Base-by-base conservation (phyloP, 2,113 vertebrate species). In the Emydocephalus ijimae region DNA sequence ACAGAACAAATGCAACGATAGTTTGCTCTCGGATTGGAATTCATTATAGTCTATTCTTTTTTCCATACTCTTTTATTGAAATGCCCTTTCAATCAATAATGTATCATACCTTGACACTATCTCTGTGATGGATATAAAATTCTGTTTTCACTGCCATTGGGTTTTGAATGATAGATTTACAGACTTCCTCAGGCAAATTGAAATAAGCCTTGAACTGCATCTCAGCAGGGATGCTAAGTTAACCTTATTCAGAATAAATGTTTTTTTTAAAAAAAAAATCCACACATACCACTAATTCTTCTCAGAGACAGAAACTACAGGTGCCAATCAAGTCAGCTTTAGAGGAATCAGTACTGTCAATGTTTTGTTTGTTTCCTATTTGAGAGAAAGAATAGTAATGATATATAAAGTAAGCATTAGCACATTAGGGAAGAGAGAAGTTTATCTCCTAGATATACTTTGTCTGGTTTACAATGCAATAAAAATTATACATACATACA, bases 201-300 rank as follows among this genome's bases (percentile, higher is more conserved):
- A 93, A 93, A 92, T 88, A 92, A 61, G 1, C 55, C 87, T 87
- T 95, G 88, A 85, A 93, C 85, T 96, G 8, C 86, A 7, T 93
- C 86, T 95, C 87, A 92, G 24, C 26, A 95, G 34, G 91, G 85
- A 90, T 8, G 88, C 10, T 92, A 94, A 94, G 4, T 56, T 1
- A 95, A 92, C 3, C 52, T 95, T 96, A 89, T 95, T 92, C 90
- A 55, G 64, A 95, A 94, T 91, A 95, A 95, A 91, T 90, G 21
- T 64, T 11, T 5, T 57, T 39, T 11, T 48, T 7, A 1, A 8
- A 48, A 48, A 48, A 29, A 64, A 64, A 92, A 95, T 90, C 48
- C 69, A 61, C 2, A 20, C 95, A 59, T n/a, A 86, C 12, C 45
- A 21, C 85, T 94, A 92, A 95, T 87, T 96, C 59, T 94, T 21